A percentile compares a stretch with the other conserved stretches of the same genome.
Evolutionary conservation across 1,140 invertebrate genomes (phyloP).

Genomic region (Aleiodes sp.): DNA sequence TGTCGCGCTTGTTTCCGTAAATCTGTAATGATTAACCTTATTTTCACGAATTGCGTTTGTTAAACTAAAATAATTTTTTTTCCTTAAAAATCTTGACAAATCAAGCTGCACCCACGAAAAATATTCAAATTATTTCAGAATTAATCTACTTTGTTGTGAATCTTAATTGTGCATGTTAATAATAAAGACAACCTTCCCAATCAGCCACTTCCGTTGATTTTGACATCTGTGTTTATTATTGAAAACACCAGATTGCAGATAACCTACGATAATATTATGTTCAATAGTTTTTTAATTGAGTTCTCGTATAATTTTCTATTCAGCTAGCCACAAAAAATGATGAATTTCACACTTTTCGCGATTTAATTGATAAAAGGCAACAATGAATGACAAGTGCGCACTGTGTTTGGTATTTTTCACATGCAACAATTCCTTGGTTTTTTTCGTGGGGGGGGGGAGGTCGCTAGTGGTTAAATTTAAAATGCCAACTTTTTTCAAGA

Average conservation of each 20-base stretch:
- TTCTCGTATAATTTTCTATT: too few relatives aligned
- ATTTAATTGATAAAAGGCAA: too few relatives aligned
- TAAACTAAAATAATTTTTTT: background rate
- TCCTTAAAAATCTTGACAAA: background rate
- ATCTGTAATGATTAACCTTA: conserved; percentile 70
- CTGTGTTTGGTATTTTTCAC: background rate
- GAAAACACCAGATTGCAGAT: background rate
- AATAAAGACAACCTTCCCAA: conserved; percentile 25
- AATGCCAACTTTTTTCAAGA: background rate
- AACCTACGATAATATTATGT: too few relatives aligned
- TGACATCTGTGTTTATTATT: conserved; percentile 14
- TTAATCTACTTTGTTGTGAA: background rate
- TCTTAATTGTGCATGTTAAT: background rate
- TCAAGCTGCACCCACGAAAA: background rate
- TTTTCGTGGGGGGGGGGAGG: background rate
- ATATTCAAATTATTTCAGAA: background rate
- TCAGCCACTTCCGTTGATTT: conserved; percentile 22
- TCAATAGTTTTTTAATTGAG: too few relatives aligned
- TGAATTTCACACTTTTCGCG: too few relatives aligned
- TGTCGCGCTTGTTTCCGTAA: conserved; percentile 91
- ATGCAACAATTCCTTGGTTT: background rate
- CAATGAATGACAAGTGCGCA: background rate
- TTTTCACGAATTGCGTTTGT: background rate
- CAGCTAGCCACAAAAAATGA: too few relatives aligned
- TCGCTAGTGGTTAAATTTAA: background rate